Conservation (phyloP, 2,113 vertebrate species). For the Colossoma macropomum region DNA sequence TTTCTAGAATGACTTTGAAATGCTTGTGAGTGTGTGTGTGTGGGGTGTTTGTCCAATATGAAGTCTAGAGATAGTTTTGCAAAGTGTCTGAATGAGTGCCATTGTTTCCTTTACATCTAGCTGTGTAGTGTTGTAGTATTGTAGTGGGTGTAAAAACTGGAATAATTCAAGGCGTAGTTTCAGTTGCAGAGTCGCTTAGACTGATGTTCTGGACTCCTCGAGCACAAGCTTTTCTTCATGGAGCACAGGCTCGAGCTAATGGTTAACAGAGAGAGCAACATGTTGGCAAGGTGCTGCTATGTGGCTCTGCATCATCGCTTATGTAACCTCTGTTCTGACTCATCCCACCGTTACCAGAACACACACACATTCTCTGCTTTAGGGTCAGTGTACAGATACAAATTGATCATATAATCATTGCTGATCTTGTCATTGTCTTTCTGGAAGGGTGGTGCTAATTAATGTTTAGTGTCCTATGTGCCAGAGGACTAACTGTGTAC, state of each 20-base stretch:
- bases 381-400: background rate
- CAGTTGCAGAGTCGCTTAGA: too few species aligned
- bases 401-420: background rate
- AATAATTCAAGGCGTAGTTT: too few species aligned
- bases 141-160: too few species aligned
- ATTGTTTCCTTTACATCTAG: background rate
- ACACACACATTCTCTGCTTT: background rate
- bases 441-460: background rate
- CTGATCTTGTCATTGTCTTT: background rate
- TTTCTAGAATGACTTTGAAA: too few species aligned
- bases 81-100: background rate
- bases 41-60: too few species aligned
- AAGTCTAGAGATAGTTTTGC: too few species aligned
- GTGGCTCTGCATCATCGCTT: slow-evolving; percentile 1
- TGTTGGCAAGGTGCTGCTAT: background rate
- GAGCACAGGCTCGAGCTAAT: slow-evolving; percentile 1
- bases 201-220: too few species aligned
- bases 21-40: too few species aligned
- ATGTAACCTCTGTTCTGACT: slow-evolving; percentile 36
- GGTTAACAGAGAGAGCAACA: slow-evolving; percentile 11
- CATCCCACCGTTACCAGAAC: background rate
- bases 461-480: background rate
- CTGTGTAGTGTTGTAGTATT: background rate
- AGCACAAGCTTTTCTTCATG: too few species aligned
- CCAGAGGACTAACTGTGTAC: background rate